phyloP scores from a whole-genome alignment of 2,888 invertebrate species.

The Orthosia gracilis region DNA sequence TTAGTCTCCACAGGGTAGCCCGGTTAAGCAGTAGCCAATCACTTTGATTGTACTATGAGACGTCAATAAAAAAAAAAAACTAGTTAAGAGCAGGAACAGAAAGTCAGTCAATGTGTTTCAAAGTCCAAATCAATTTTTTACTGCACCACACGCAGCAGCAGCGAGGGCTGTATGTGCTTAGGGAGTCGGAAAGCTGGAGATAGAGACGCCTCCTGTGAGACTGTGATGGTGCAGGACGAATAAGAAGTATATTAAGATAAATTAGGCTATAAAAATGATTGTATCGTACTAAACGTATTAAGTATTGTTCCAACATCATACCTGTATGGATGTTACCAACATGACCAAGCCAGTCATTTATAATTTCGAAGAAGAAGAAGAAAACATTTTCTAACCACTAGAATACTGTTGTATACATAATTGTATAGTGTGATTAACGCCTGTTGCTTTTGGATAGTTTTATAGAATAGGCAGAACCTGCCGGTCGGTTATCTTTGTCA shows the following conservation, averaged over 20 bases:
- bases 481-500: not conserved
- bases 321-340: too few relatives aligned
- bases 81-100: not conserved
- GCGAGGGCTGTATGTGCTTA: not conserved
- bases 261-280: not conserved
- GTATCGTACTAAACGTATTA: too few relatives aligned
- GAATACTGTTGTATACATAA: too few relatives aligned
- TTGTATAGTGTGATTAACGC: not conserved
- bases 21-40: too few relatives aligned
- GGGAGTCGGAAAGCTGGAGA: too few relatives aligned
- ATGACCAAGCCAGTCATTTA: too few relatives aligned
- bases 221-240: not conserved
- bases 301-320: too few relatives aligned
- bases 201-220: not conserved
- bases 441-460: not conserved
- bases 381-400: too few relatives aligned
- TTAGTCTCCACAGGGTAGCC: too few relatives aligned
- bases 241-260: not conserved
- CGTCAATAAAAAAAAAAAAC: too few relatives aligned
- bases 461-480: not conserved
- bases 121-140: not conserved
- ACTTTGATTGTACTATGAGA: too few relatives aligned
- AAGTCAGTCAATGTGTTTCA: not conserved
- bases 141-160: not conserved
- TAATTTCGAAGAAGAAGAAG: too few relatives aligned